These are phyloP conservation scores for Urosaurus nigricauda DNA, from an alignment of 2,797 vertebrate genomes.

Conservation along the genomic window DNA sequence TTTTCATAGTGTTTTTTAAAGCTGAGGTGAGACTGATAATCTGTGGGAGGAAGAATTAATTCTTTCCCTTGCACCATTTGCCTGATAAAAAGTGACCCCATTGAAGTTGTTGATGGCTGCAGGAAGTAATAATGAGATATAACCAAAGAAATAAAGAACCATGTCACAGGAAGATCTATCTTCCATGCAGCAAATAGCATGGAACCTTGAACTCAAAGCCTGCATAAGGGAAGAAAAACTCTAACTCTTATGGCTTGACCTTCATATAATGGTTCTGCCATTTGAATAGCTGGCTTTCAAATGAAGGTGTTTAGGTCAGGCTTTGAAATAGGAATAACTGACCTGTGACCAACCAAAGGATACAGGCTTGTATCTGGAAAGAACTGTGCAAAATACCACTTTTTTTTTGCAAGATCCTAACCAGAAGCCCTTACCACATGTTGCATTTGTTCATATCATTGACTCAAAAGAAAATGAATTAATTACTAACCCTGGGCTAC, in stretches of 20 bases:
- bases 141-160: neutral
- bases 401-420: conserved; percentile 34
- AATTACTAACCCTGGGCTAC: neutral
- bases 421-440: neutral
- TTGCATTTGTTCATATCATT: conserved; percentile 12
- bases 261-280: conserved; percentile 20
- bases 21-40: neutral
- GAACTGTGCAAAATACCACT: neutral
- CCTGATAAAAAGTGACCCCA: neutral
- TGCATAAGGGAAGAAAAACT: conserved; percentile 38
- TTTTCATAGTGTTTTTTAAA: neutral
- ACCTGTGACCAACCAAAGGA: conserved; percentile 32
- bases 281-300: conserved; percentile 33
- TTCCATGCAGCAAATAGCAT: neutral
- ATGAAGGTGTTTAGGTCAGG: conserved; percentile 14
- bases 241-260: conserved; percentile 53
- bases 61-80: neutral
- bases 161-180: neutral
- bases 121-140: neutral
- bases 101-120: neutral
- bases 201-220: neutral
- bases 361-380: neutral
- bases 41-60: neutral
- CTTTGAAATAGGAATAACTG: conserved; percentile 33
- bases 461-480: conserved; percentile 24